Conservation (phyloP, 2,797 vertebrate species). For the Sebastes alutus region DNA sequence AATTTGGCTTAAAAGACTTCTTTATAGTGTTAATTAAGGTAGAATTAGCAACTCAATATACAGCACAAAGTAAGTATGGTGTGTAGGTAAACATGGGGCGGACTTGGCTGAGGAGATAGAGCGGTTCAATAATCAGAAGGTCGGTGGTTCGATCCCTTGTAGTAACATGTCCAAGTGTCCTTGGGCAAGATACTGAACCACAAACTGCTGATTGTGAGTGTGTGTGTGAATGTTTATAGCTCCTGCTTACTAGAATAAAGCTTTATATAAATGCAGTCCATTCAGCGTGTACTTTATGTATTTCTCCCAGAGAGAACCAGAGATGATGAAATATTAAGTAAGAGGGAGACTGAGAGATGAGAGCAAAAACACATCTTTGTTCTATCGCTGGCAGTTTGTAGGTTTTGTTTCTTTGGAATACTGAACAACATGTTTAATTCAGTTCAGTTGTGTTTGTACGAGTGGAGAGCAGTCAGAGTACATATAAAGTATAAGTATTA, state of each 20-base stretch:
- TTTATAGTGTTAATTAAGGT: not conserved
- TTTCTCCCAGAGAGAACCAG: not conserved
- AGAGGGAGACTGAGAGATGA: not conserved
- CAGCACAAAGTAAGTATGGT: not conserved
- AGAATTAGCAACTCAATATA: not conserved
- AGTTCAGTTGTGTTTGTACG: not conserved
- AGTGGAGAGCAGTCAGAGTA: not conserved
- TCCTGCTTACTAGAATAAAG: too few relatives aligned
- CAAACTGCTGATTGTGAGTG: too few relatives aligned
- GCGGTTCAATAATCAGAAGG: too few relatives aligned
- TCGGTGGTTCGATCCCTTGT: too few relatives aligned
- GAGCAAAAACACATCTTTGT: not conserved
- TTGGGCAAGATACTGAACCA: too few relatives aligned
- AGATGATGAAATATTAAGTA: slow-evolving; percentile 23
- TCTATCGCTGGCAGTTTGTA: not conserved
- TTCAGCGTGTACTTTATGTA: not conserved
- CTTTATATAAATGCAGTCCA: too few relatives aligned
- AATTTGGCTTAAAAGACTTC: not conserved
- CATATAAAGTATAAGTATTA: not conserved
- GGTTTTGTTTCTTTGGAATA: not conserved
- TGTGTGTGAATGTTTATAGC: too few relatives aligned
- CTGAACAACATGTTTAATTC: not conserved
- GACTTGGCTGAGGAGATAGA: too few relatives aligned
- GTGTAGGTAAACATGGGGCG: not conserved
- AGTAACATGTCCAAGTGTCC: too few relatives aligned